Evolutionary conservation across 2,113 vertebrate genomes (phyloP), one percentile per base, ranked within the genome.

Genomic region (Eptatretus burgeri): DNA sequence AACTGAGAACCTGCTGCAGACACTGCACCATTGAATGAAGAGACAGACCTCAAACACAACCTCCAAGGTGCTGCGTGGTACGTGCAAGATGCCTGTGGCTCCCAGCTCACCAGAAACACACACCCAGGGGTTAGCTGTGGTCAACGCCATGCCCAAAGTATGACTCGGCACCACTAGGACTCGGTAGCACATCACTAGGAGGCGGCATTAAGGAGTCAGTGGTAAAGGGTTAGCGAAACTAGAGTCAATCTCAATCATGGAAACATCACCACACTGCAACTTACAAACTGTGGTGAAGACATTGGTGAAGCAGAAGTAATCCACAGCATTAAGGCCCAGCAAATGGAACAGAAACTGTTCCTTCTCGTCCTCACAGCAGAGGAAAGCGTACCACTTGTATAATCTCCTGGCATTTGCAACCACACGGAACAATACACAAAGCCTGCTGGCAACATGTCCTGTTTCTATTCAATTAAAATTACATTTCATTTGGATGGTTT

Each of bases 261-360:
- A 41, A 41, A 41, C 27, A 41, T 41, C 27, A 41, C 27, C 27
- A 41, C 27, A 5, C 27, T 41, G 19, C n/a, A 67, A 78, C 81
- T 77, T 72, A 85, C 83, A 74, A 72, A 85, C 84, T 5, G 83
- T 85, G 69, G 85, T 84, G 75, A 98, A 98, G 69, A 83, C 82
- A 1, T 80, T 83, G 56, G 91, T 95, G 72, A 98, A 96, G 75
- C 87, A 96, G 78, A 91, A 88, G 68, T 94, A 98, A 75, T 98
- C 89, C 73, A 96, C 85, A 1, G 91, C 82, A 9, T 98, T 98
- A 68, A 98, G 82, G 1, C 87, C 89, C 10, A 98, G 81, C 27
- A 98, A 78, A 71, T 98, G 89, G 74, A 82, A 95, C 3, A 98
- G 77, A 66, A 93, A 95, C 74, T 98, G 91, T 10, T 98, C 89